A percentile compares a stretch with the other conserved stretches of the same genome.
Evolutionary conservation across 2,797 vertebrate genomes (phyloP).

Genomic region (Benthosema pterotum): DNA sequence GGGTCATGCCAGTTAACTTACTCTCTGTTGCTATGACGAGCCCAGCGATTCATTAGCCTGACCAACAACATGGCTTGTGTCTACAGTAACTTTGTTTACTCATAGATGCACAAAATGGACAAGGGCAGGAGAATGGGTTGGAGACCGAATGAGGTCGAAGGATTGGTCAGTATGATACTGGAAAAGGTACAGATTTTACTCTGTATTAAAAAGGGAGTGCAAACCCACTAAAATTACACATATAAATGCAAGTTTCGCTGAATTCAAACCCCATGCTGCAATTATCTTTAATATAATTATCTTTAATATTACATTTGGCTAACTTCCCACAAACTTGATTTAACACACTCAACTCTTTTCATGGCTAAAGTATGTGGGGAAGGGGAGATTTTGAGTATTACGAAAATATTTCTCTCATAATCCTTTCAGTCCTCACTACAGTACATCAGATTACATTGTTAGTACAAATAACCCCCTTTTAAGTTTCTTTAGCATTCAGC

Average conservation of each 20-base stretch:
- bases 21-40: neutral
- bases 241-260: neutral
- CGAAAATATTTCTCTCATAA: neutral
- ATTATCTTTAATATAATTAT: slow-evolving; percentile 2
- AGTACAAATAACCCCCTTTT: neutral
- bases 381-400: slow-evolving; percentile 49
- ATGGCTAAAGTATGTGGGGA: slow-evolving; percentile 15
- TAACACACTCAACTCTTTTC: slow-evolving; percentile 27
- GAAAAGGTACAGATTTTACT: slow-evolving; percentile 6
- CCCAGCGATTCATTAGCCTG: too few relatives aligned
- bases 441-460: too few relatives aligned
- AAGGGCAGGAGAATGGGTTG: too few relatives aligned
- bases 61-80: too few relatives aligned
- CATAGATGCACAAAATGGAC: neutral
- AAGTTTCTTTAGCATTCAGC: neutral
- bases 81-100: slow-evolving; percentile 5
- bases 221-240: neutral
- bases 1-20: slow-evolving; percentile 25
- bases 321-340: slow-evolving; percentile 39
- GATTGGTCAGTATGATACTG: neutral
- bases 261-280: slow-evolving; percentile 7
- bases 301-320: slow-evolving; percentile 1
- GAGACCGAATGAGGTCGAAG: too few relatives aligned
- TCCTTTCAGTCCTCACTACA: too few relatives aligned
- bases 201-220: slow-evolving; percentile 4